Evolutionary conservation across 2,113 vertebrate species (phyloP).

Genomic region (Bubo scandiacus): DNA sequence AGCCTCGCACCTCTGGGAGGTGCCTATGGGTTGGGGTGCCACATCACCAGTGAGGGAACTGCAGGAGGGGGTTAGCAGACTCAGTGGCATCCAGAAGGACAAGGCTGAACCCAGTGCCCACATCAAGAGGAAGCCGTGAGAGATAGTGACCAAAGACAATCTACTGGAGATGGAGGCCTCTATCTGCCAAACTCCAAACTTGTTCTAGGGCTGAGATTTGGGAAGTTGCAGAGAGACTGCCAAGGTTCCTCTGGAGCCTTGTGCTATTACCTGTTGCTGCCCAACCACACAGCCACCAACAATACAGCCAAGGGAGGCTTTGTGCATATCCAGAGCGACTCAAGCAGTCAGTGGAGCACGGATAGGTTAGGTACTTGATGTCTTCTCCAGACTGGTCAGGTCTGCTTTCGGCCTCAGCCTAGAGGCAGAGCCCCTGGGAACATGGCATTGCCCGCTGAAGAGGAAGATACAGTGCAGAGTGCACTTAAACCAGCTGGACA

Average conservation of each 20-base stretch:
- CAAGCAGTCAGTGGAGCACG: not conserved
- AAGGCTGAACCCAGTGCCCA: not conserved
- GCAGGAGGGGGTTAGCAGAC: not conserved
- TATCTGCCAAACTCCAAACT: not conserved
- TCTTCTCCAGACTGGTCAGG: not conserved
- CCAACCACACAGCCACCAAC: not conserved
- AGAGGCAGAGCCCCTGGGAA: not conserved
- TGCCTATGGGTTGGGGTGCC: not conserved
- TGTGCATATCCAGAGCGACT: not conserved
- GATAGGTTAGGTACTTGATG: not conserved
- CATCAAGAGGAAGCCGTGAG: not conserved
- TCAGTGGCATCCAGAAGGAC: not conserved
- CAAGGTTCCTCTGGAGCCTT: not conserved
- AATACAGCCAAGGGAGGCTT: not conserved
- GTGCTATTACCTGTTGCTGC: fast-evolving
- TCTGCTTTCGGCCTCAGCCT: not conserved
- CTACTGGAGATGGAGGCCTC: not conserved
- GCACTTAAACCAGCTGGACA: not conserved
- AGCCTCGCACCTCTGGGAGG: not conserved
- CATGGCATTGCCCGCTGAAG: not conserved
- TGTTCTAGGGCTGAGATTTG: not conserved
- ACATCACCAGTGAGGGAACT: not conserved
- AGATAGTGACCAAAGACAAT: not conserved
- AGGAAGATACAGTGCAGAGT: not conserved
- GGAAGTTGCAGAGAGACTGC: not conserved